These are phyloP conservation scores for Drosophila acutilabella DNA, from an alignment of 2,888 invertebrate genomes.

Conservation along the genomic window DNA sequence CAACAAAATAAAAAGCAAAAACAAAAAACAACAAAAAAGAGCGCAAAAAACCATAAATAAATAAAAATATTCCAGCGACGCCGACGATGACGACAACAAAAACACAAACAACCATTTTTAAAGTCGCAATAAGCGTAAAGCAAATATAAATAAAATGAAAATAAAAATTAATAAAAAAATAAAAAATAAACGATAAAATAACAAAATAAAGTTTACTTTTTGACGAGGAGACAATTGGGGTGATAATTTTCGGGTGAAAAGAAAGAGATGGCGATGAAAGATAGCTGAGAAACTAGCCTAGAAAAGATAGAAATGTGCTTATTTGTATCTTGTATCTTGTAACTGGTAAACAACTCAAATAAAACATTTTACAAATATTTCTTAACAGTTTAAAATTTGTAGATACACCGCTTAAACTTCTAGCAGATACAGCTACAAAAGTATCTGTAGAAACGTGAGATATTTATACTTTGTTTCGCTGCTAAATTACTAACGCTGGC, in stretches of 20 bases:
- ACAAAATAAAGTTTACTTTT: conserved; percentile 7
- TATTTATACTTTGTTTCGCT: neutral
- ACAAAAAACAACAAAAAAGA: conserved; percentile 6
- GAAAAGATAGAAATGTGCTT: neutral
- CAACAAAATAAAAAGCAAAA: conserved; percentile 13
- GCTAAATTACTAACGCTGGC: neutral
- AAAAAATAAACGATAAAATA: conserved; percentile 7
- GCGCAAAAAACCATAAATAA: conserved; percentile 35
- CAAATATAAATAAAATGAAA: conserved; percentile 51
- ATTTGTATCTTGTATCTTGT: neutral
- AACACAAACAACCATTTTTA: conserved; percentile 59
- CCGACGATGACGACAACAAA: conserved; percentile 33
- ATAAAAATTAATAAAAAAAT: conserved; percentile 21
- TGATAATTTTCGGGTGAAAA: conserved; percentile 13
- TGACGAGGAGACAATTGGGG: conserved; percentile 25
- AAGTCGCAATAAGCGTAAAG: conserved; percentile 79
- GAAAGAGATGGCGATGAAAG: neutral
- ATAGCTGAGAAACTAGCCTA: neutral
- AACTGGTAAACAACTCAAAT: too few species aligned
- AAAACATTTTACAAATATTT: neutral
- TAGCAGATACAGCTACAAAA: neutral
- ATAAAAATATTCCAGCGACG: conserved; percentile 48
- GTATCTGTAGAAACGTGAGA: neutral
- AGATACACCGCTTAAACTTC: neutral
- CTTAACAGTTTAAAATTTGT: neutral